Percentiles rank a stretch among this genome's conserved stretches.
Evolutionary conservation across 1,140 invertebrate genomes (phyloP).

Genomic region (Drosophila sechellia): DNA sequence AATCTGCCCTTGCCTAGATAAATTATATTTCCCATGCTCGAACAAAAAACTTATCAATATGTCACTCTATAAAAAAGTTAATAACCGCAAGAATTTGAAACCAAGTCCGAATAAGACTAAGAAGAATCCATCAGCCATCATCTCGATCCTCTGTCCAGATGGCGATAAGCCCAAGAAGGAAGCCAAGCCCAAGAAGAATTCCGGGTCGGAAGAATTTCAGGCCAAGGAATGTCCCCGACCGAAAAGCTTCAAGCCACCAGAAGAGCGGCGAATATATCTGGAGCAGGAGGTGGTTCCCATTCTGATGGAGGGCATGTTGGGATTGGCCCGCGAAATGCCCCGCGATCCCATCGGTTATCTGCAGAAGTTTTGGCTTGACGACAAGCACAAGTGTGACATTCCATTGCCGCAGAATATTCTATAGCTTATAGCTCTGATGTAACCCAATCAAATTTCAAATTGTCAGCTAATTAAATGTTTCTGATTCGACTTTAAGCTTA

Average conservation of each 20-base stretch:
- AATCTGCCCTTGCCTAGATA: background rate
- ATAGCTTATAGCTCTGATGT: background rate
- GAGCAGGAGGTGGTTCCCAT: constrained; percentile 58
- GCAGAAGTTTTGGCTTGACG: constrained; percentile 55
- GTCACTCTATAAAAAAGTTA: background rate
- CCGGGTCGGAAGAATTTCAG: background rate
- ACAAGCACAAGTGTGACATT: constrained; percentile 59
- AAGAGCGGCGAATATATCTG: constrained; percentile 40
- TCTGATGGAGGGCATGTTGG: constrained; percentile 66
- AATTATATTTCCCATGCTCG: background rate
- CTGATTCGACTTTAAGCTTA: constrained; percentile 25
- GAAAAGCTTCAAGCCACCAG: background rate
- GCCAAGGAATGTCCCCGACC: constrained; percentile 14
- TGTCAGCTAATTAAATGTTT: constrained; percentile 42
- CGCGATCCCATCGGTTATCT: constrained; percentile 59
- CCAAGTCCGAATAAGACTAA: background rate
- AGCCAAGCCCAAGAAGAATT: background rate
- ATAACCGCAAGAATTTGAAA: background rate
- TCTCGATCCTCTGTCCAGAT: background rate
- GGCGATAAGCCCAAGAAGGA: constrained; percentile 18
- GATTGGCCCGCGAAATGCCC: constrained; percentile 56
- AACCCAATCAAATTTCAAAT: constrained; percentile 62
- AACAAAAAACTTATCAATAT: background rate
- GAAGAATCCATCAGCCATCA: background rate
- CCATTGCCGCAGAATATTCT: constrained; percentile 53